Evolutionary conservation across 1,140 invertebrate species (phyloP), one percentile per base, ranked within the genome.

Genomic region (Drosophila carrolli): DNA sequence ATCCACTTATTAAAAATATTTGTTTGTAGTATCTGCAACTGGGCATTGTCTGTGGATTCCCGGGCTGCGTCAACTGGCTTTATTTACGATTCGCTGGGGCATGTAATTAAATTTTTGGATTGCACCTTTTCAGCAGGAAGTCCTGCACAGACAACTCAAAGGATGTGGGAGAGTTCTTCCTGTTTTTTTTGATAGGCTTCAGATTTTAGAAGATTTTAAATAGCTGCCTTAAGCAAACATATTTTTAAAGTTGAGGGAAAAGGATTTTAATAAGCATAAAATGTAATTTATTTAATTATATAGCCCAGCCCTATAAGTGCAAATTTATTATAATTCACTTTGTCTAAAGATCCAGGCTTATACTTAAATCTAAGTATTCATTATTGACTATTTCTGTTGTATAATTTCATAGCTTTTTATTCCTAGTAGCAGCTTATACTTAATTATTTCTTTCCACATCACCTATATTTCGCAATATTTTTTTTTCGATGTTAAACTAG

Each of bases 1-100:
- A 56, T 74, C 50, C 76, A 72, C 65, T 89, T 88, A 88, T 88
- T 88, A 88, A 84, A 89, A 88, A 84, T 82, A 82, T 79, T 88
- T 78, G 57, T 88, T 75, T 85, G 53, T 60, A 46, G 37, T 59
- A 48, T 70, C 76, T 56, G 48, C 27, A 59, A 41, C 50, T 56
- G 57, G 46, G 75, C 67, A 84, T 86, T 85, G 75, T 85, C 81
- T 78, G 56, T 60, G 23, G 43, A 38, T 61, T 60, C 72, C 62
- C 48, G 41, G 56, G 48, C 19, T 19, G 19, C 19, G 19, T 19
- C 19, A 19, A 19, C 19, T 19, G 19, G 19, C 70, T 75, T 70
- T 82, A 75, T 76, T 78, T 83, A 83, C 79, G 73, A 80, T 50
- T 83, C 84, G 48, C 37, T 70, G 71, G 63, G 76, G 66, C 83